These are phyloP conservation scores for Camponotus pennsylvanicus DNA, from an alignment of 1,140 invertebrate genomes.

Conservation along the genomic window DNA sequence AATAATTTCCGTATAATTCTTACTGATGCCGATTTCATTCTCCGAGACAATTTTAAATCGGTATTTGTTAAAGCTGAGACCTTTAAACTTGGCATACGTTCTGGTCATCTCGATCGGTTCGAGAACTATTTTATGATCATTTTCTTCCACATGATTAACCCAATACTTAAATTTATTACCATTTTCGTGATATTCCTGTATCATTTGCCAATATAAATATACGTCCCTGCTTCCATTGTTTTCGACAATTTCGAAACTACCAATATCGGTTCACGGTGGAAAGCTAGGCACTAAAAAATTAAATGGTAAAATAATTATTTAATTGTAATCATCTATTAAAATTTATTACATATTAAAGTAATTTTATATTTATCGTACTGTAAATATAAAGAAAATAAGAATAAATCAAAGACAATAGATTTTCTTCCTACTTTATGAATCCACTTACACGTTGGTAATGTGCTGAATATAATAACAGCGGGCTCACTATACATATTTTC, in stretches of 20 bases:
- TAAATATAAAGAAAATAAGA: constrained; percentile 26
- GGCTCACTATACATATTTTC: constrained; percentile 89
- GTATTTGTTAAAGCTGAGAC: constrained; percentile 84
- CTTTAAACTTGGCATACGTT: constrained; percentile 87
- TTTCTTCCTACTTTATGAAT: neutral
- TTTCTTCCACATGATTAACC: constrained; percentile 81
- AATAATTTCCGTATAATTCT: constrained; percentile 86
- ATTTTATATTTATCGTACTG: neutral
- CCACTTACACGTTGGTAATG: constrained; percentile 86
- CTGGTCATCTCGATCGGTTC: constrained; percentile 83
- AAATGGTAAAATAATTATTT: neutral
- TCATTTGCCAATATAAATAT: constrained; percentile 90
- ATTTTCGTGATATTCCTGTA: constrained; percentile 88
- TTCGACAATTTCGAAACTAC: constrained; percentile 88
- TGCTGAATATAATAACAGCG: constrained; percentile 87
- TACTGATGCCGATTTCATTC: constrained; percentile 88
- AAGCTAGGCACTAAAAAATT: constrained; percentile 85
- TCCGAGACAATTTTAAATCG: constrained; percentile 86
- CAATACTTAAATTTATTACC: constrained; percentile 86
- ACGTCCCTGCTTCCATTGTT: constrained; percentile 85
- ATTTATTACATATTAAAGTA: neutral
- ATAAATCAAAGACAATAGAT: neutral
- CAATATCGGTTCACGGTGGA: constrained; percentile 88
- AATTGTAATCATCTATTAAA: neutral
- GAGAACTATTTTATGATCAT: constrained; percentile 73